phyloP scores from a whole-genome alignment of 2,113 vertebrate genomes.

The Thamnophis sirtalis region DNA sequence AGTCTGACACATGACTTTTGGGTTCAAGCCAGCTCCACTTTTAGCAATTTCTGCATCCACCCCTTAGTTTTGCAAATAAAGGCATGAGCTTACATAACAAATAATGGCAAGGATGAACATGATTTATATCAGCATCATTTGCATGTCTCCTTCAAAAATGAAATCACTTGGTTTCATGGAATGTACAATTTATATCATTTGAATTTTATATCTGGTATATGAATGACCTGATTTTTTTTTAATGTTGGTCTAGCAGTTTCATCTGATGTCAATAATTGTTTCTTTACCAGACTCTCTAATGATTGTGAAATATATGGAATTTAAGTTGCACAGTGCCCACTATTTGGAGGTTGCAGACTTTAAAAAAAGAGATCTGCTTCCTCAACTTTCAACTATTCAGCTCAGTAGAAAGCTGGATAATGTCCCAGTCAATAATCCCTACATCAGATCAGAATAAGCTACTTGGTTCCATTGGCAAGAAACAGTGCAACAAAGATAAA shows the following conservation, averaged over 20 bases:
- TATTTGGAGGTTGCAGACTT: not conserved
- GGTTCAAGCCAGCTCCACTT: not conserved
- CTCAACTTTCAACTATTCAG: not conserved
- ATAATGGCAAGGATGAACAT: not conserved
- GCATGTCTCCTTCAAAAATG: not conserved
- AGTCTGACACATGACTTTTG: slow-evolving; percentile 19
- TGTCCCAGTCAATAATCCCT: not conserved
- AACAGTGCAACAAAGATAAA: not conserved
- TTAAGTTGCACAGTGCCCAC: not conserved
- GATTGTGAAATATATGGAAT: not conserved
- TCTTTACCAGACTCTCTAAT: not conserved
- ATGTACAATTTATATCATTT: not conserved
- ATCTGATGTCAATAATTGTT: not conserved
- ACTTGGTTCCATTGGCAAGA: not conserved
- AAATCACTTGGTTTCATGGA: not conserved
- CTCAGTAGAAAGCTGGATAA: not conserved
- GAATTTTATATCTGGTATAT: not conserved
- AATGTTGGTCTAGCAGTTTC: not conserved
- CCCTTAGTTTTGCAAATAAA: slow-evolving; percentile 19
- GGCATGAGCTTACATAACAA: slow-evolving; percentile 1
- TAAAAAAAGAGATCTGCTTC: not conserved
- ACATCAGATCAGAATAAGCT: not conserved
- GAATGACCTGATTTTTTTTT: not conserved
- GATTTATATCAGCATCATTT: not conserved
- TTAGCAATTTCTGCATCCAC: not conserved